A percentile compares a stretch with the other conserved stretches of the same genome.
Evolutionary conservation across 2,113 vertebrate genomes (phyloP).

Genomic region (Atherinomorus stipes): DNA sequence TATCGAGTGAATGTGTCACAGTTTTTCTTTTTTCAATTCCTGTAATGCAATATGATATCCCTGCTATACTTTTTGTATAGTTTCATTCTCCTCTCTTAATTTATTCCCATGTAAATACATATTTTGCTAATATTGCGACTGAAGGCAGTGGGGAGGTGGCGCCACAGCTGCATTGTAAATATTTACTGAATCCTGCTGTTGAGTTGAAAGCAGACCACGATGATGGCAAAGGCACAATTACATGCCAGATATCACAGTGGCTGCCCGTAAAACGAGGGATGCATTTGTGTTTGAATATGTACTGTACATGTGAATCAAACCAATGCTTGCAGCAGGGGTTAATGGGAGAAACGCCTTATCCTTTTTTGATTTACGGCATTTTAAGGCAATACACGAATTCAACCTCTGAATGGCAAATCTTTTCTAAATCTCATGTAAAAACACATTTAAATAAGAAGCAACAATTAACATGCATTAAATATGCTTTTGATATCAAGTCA

Average conservation of each 20-base stretch:
- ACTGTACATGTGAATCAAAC: conserved; percentile 55
- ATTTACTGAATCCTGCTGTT: conserved; percentile 55
- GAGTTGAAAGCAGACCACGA: conserved; percentile 31
- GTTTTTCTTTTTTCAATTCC: conserved; percentile 76
- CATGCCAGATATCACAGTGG: conserved; percentile 31
- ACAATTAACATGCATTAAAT: conserved; percentile 58
- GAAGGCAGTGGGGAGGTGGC: conserved; percentile 26
- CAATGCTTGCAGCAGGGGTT: conserved; percentile 59
- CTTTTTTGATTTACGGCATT: conserved; percentile 69
- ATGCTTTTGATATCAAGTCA: conserved; percentile 70
- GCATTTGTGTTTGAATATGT: conserved; percentile 46
- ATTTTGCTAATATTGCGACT: conserved; percentile 66
- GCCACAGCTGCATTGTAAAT: conserved; percentile 68
- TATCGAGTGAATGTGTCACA: conserved; percentile 47
- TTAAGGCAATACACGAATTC: conserved; percentile 70
- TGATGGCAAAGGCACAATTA: conserved; percentile 48
- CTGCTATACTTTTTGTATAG: conserved; percentile 71
- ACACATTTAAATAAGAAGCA: conserved; percentile 49
- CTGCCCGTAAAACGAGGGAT: conserved; percentile 34
- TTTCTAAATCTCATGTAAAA: conserved; percentile 69
- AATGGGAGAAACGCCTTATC: conserved; percentile 74
- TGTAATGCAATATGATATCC: conserved; percentile 75
- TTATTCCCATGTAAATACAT: conserved; percentile 80
- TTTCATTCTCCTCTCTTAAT: conserved; percentile 68
- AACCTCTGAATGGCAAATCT: conserved; percentile 48